Evolutionary conservation across 2,113 vertebrate species (phyloP).

Genomic region (Melanostigma gelatinosum): DNA sequence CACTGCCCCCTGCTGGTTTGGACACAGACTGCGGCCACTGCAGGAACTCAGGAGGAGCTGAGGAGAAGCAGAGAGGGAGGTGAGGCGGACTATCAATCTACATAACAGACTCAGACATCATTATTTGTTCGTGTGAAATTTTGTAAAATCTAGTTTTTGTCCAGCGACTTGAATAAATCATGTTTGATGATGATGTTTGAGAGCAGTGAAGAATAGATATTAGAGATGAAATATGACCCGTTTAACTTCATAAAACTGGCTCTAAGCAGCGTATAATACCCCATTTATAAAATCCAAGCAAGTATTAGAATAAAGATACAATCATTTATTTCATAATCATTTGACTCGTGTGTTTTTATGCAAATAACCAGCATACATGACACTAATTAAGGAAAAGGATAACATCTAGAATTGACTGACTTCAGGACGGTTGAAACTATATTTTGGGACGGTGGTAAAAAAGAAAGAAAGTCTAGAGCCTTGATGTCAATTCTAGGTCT

Average conservation of each 20-base stretch:
- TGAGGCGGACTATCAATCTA: background rate
- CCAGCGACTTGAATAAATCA: background rate
- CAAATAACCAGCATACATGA: background rate
- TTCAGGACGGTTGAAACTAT: background rate
- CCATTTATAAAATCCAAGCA: background rate
- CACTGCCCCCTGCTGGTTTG: constrained; percentile 81
- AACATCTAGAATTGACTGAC: background rate
- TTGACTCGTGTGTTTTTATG: background rate
- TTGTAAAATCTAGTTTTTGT: no score
- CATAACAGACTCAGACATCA: background rate
- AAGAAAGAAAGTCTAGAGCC: background rate
- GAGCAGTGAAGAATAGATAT: no score
- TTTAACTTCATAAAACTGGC: background rate
- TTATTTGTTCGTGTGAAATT: no score
- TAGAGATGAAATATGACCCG: background rate
- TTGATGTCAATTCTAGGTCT: background rate
- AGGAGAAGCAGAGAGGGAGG: background rate
- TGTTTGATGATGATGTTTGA: no score
- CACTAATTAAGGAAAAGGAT: background rate
- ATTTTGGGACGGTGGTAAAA: background rate
- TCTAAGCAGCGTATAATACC: background rate
- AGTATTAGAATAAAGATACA: background rate
- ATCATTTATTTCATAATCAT: background rate
- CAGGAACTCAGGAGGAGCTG: constrained; percentile 85
- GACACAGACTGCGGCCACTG: constrained; percentile 87